A percentile compares a stretch with the other conserved stretches of the same genome.
These are phyloP conservation scores for Allolobophora icterica DNA, from an alignment of 2,888 invertebrate genomes.

Conservation along the genomic window DNA sequence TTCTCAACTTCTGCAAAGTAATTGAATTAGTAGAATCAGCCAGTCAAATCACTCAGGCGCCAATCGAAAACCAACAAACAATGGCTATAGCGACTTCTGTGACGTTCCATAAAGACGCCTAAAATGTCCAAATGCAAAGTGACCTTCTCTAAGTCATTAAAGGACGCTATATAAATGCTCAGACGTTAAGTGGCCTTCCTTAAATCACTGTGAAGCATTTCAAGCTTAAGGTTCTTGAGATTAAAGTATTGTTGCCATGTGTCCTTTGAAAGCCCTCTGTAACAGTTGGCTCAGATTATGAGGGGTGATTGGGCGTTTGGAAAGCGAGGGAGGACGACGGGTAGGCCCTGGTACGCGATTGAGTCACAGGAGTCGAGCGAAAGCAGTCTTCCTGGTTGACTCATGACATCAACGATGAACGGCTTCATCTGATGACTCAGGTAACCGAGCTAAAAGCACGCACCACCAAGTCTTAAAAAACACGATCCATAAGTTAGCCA, in stretches of 20 bases:
- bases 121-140: background rate
- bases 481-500: background rate
- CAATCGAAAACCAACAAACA: background rate
- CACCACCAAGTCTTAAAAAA: background rate
- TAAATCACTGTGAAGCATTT: background rate
- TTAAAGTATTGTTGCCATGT: background rate
- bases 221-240: too few species aligned
- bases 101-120: background rate
- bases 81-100: background rate
- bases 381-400: slow-evolving; percentile 61
- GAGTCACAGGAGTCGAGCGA: slow-evolving; percentile 59
- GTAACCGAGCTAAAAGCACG: slow-evolving; percentile 44
- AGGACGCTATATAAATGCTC: background rate
- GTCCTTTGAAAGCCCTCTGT: background rate
- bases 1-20: background rate
- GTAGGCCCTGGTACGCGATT: slow-evolving; percentile 53
- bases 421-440: slow-evolving; percentile 59
- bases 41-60: background rate
- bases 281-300: background rate
- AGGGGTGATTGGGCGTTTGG: background rate
- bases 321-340: background rate
- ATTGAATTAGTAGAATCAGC: too few species aligned
- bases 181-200: background rate
- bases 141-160: background rate
- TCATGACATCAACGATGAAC: slow-evolving; percentile 63